Conservation (phyloP, 1,140 invertebrate genomes). For the Globodera ellingtonae region DNA sequence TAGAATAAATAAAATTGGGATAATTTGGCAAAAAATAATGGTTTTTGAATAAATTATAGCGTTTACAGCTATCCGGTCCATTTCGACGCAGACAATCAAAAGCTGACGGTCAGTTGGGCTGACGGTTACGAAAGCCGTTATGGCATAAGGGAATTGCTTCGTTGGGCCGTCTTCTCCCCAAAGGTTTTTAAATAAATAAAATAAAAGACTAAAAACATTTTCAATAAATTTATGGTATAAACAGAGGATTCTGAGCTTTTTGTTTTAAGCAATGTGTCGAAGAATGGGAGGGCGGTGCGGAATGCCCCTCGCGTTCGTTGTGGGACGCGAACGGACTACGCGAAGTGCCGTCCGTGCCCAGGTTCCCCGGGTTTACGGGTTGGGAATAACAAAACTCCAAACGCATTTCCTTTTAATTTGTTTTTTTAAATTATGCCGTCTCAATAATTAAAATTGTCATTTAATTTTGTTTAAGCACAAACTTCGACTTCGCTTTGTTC, state of each 20-base stretch:
- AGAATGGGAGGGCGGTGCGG: constrained; percentile 24
- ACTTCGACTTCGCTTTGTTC: constrained; percentile 52
- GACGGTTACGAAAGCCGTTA: constrained; percentile 42
- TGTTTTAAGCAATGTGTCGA: constrained; percentile 5
- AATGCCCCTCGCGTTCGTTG: constrained; percentile 40
- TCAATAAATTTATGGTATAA: constrained; percentile 8
- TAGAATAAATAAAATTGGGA: no score
- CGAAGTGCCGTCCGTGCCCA: constrained; percentile 39
- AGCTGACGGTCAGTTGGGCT: constrained; percentile 34
- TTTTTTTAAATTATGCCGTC: no score
- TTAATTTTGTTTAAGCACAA: constrained; percentile 32
- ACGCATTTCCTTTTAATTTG: not conserved
- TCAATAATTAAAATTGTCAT: no score
- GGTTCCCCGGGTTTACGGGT: not conserved
- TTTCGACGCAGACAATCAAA: constrained; percentile 39
- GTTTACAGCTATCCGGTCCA: constrained; percentile 35
- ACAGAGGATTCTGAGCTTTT: not conserved
- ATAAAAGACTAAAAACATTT: constrained; percentile 4
- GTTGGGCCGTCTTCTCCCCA: constrained; percentile 41
- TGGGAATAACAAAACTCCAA: no score
- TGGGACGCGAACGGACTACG: constrained; percentile 32
- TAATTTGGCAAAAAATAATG: no score
- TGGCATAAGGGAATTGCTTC: constrained; percentile 35
- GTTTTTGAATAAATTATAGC: no score
- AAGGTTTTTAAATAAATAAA: constrained; percentile 24